A percentile compares a stretch with the other conserved stretches of the same genome.
These are phyloP conservation scores for Tapirus terrestris DNA, from an alignment of 2,113 vertebrate genomes.

Conservation along the genomic window DNA sequence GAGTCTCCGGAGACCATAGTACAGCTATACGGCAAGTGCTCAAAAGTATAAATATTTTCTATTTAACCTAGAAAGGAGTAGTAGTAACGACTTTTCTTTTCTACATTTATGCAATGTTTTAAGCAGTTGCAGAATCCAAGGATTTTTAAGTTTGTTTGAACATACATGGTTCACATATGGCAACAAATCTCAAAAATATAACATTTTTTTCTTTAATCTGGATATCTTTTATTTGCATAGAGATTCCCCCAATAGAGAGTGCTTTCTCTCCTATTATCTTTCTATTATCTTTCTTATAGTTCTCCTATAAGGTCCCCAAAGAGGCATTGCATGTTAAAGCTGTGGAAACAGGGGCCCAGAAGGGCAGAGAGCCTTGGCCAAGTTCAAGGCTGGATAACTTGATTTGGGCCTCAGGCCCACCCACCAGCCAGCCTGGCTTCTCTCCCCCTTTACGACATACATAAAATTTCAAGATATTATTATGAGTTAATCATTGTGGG, in stretches of 20 bases:
- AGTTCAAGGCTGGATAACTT: conserved; percentile 5
- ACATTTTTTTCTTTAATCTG: neutral
- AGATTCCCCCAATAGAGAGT: neutral
- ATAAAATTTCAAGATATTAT: conserved; percentile 17
- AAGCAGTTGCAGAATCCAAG: conserved; percentile 43
- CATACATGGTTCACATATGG: neutral
- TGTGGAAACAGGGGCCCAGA: neutral
- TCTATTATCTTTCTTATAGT: conserved; percentile 4
- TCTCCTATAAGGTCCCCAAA: neutral
- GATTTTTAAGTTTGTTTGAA: conserved; percentile 37
- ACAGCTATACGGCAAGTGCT: neutral
- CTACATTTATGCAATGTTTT: conserved; percentile 29
- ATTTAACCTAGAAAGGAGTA: conserved; percentile 9
- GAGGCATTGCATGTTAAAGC: neutral
- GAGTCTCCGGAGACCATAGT: neutral
- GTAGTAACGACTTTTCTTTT: neutral
- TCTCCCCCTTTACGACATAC: neutral
- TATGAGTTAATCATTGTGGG: neutral
- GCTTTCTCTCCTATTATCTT: neutral
- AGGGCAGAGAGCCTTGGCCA: neutral
- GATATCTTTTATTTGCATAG: neutral
- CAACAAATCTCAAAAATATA: neutral
- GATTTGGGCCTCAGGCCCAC: neutral
- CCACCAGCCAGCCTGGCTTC: neutral
- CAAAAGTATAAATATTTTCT: conserved; percentile 25